These are phyloP conservation scores for Cottus gobio DNA, from an alignment of 2,113 vertebrate species.

Conservation along the genomic window DNA sequence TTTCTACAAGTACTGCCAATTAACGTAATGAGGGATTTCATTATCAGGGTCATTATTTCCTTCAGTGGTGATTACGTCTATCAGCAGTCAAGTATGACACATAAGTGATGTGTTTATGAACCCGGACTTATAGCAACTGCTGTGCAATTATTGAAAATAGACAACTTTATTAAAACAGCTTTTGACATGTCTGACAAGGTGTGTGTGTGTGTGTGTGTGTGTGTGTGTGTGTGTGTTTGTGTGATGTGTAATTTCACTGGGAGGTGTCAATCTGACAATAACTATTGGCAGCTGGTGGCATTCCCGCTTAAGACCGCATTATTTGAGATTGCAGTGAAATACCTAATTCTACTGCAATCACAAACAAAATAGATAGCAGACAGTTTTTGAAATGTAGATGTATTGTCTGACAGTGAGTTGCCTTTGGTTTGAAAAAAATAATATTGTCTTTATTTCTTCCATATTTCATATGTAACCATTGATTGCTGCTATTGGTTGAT, in stretches of 20 bases:
- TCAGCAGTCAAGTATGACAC: constrained; percentile 23
- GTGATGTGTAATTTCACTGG: not conserved
- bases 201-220: not conserved
- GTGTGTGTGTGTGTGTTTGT: not conserved
- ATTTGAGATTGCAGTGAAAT: constrained; percentile 5
- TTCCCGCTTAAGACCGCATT: not conserved
- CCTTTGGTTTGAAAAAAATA: not conserved
- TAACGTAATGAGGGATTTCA: constrained; percentile 36
- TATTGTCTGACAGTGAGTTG: not conserved
- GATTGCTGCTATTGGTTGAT: not conserved
- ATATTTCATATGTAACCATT: not conserved
- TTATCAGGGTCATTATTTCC: constrained; percentile 47
- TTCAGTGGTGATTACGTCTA: constrained; percentile 35
- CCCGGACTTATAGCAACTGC: not conserved
- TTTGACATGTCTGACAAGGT: not conserved
- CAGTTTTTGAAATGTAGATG: not conserved
- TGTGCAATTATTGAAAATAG: not conserved
- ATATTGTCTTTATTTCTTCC: not conserved
- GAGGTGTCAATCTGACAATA: not conserved
- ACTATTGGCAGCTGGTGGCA: not conserved
- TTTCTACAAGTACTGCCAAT: constrained; percentile 38
- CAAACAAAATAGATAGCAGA: not conserved
- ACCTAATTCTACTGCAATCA: not conserved
- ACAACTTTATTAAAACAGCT: not conserved
- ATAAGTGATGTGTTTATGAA: constrained; percentile 34